Percentiles rank a stretch among this genome's conserved stretches.
phyloP scores from a whole-genome alignment of 2,113 vertebrate species.

The Himantopus leucocephalus region DNA sequence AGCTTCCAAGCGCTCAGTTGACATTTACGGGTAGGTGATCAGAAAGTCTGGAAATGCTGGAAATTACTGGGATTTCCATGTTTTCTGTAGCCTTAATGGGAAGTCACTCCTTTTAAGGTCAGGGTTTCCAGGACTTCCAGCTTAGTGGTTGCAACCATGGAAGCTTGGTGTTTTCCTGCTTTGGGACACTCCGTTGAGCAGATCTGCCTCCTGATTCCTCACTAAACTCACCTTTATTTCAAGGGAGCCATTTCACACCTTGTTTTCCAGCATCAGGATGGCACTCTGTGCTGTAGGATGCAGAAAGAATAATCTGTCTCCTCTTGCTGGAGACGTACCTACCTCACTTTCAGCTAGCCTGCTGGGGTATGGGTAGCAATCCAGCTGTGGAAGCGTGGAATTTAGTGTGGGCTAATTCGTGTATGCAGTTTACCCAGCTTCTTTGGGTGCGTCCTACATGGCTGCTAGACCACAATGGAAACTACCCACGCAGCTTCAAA shows the following conservation, averaged over 20 bases:
- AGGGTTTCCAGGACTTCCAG: not conserved
- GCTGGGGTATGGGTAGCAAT: not conserved
- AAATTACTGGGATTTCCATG: constrained; percentile 11
- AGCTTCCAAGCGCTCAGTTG: not conserved
- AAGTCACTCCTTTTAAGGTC: not conserved
- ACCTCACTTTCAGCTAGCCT: not conserved
- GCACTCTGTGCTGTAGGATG: not conserved
- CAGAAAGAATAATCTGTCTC: not conserved
- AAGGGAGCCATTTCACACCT: not conserved
- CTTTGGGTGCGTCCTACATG: constrained; percentile 51
- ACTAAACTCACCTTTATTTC: not conserved
- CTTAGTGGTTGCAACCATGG: not conserved
- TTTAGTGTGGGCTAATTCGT: constrained; percentile 40
- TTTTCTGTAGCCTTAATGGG: not conserved
- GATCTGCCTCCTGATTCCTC: not conserved
- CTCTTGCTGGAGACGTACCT: not conserved
- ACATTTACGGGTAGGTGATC: not conserved
- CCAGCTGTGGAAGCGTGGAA: not conserved
- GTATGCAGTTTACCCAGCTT: constrained; percentile 18
- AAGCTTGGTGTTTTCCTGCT: not conserved
- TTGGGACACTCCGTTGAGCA: not conserved
- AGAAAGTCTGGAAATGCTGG: not conserved
- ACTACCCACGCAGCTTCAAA: constrained; percentile 64
- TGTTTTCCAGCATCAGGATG: not conserved
- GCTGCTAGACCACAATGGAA: constrained; percentile 66